Base-by-base conservation (phyloP, 1,140 invertebrate species). In the Hestina assimilis region DNA sequence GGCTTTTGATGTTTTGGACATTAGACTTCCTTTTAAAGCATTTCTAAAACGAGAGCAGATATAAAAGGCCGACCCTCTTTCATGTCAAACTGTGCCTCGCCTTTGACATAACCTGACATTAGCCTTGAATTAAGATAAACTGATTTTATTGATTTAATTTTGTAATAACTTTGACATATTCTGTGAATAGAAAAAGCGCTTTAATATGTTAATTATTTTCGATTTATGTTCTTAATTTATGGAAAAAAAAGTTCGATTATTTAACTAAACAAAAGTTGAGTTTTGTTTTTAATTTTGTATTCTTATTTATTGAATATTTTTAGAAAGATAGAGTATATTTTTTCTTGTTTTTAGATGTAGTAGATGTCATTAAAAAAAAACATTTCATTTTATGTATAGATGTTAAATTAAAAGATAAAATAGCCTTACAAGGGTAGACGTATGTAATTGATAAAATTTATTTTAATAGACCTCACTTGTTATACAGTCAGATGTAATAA, bases 61-160 rank as follows among this genome's bases (percentile, higher is more conserved):
- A 58, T 51, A 41, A 51, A 58, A 48, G 47, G 20, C 33, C 33
- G 41, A 19, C 42, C 29, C 28, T 28, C 41, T 47, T 29, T 47
- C 43, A 31, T 24, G 35, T 38, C 31, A 56, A 47, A 56, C 45
- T 21, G 23, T 35, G 23, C 45, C 31, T 45, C 45, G 33, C 17
- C 53, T 43, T 35, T 56, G 53, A 56, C 53, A 56, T 47, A 56
- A 56, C 29, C 53, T 47, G 53, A 41, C 53, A 56, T 56, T 56
- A 56, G 35, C 53, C 43, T 56, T 56, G 53, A 56, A 47, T 47
- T 47, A 47, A 46, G 15, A 29, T 4, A 21, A 40, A 41, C 33
- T 56, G 47, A 23, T 56, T 15, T 23, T 28, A 43, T 38, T 55
- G 21, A 31, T 38, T 21, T 48, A 2, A 26, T 50, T 51, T 38